Conservation (phyloP, 1,140 invertebrate species). For the Macrobrachium rosenbergii region DNA sequence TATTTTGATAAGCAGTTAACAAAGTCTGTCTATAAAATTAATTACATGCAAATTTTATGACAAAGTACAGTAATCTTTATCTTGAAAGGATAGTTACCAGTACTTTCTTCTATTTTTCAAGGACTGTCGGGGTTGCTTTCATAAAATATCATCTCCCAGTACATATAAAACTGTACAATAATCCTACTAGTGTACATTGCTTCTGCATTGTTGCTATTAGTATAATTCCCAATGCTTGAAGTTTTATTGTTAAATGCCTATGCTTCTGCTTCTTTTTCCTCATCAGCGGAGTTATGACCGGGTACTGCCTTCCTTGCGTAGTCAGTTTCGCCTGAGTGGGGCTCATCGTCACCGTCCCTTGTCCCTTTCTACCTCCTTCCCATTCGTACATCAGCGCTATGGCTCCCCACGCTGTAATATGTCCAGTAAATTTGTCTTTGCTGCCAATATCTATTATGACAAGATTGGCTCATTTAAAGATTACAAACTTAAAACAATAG, state of each 20-base stretch:
- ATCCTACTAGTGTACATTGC: too few species aligned
- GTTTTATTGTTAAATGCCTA: conserved; percentile 16
- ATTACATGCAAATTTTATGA: too few species aligned
- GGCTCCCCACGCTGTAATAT: conserved; percentile 59
- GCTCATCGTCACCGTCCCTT: conserved; percentile 29
- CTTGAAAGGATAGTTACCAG: too few species aligned
- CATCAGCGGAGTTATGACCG: conserved; percentile 55
- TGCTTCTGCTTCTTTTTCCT: conserved; percentile 23
- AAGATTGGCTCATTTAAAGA: not conserved
- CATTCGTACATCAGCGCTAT: conserved; percentile 49
- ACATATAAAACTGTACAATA: too few species aligned
- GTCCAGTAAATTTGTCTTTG: conserved; percentile 17
- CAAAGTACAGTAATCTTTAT: too few species aligned
- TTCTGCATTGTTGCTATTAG: not conserved
- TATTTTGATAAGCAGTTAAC: too few species aligned
- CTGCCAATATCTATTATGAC: conserved; percentile 15
- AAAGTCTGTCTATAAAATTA: too few species aligned
- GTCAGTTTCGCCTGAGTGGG: conserved; percentile 52
- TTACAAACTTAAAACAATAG: conserved; percentile 11
- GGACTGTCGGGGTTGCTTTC: too few species aligned
- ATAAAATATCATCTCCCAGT: too few species aligned
- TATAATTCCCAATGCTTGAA: not conserved
- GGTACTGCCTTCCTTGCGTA: conserved; percentile 51
- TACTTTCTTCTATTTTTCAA: too few species aligned
- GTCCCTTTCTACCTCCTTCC: conserved; percentile 48